Base-by-base conservation (phyloP, 2,113 vertebrate genomes). In the Tragelaphus scriptus region DNA sequence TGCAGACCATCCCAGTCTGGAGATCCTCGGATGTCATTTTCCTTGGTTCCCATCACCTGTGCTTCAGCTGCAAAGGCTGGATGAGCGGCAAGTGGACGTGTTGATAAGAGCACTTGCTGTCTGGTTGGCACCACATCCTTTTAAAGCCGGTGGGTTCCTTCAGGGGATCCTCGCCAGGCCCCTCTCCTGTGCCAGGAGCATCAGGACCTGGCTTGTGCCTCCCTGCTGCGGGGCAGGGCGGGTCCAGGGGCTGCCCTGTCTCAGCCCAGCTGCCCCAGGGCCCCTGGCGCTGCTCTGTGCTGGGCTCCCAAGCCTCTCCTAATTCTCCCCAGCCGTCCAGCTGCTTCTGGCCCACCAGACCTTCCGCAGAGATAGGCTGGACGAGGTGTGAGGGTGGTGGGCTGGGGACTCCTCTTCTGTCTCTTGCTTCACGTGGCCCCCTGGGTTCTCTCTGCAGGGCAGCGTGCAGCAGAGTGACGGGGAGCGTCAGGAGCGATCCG, bases 81-180 rank as follows among this genome's bases (percentile, higher is more conserved):
- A 5, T 2, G 0, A 0, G 25, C 23, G 17, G 4, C 25, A 6
- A 44, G 19, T 5, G 1, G 10, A 0, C 0, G 1, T 2, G 2
- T 15, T 7, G 17, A 26, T 21, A 12, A 65, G 13, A 3, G 1
- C 2, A 0, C 5, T 13, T 55, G 32, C 26, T 13, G 5, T 2
- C 80, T 21, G 10, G n/a, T 51, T 3, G 21, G 51, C 53, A 14
- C 25, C 4, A 6, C n/a, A 26, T 40, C 81, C 1, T 28, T 11
- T 2, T 26, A 19, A 32, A 25, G 49, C 25, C 2, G 2, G 9
- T 7, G 1, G 68, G 0, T 49, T 1, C 44, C 49, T 28, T 68
- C 92, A 2, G 15, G 14, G 36, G 13, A 32, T 51, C 0, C 5
- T 7, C 0, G 9, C 26, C 26, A 7, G 15, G 11, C 8, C 10